These are phyloP conservation scores for Clamator glandarius DNA, from an alignment of 2,797 vertebrate genomes.

Conservation along the genomic window DNA sequence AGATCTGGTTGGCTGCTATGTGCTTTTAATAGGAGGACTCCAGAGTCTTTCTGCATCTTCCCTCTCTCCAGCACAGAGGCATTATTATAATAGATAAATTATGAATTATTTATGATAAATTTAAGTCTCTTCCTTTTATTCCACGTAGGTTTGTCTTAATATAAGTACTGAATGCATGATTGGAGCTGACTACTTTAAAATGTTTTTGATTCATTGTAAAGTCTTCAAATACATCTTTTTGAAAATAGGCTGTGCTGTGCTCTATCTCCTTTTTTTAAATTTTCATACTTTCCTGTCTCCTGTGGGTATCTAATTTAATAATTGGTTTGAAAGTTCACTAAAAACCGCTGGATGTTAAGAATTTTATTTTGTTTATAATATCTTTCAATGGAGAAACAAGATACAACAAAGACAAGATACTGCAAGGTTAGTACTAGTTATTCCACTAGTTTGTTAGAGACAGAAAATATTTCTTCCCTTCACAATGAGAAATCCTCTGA, in stretches of 20 bases:
- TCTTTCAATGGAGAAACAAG: slow-evolving; percentile 90
- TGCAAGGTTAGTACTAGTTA: slow-evolving; percentile 85
- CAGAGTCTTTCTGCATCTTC: neutral
- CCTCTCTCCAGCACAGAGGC: neutral
- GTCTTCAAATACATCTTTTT: neutral
- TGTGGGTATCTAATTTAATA: neutral
- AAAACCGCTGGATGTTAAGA: neutral
- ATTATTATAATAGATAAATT: neutral
- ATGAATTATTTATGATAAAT: neutral
- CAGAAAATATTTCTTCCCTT: neutral
- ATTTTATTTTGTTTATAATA: neutral
- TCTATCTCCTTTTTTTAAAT: neutral
- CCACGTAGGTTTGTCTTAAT: neutral
- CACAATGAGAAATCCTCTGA: neutral
- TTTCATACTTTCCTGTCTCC: neutral
- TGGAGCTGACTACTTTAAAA: neutral
- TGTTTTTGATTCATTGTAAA: neutral
- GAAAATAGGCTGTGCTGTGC: neutral
- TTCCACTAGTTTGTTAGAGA: neutral
- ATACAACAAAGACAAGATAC: slow-evolving; percentile 89
- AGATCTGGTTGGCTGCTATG: neutral
- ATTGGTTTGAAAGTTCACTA: neutral
- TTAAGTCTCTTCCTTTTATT: neutral
- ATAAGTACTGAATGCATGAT: neutral
- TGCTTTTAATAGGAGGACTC: neutral